Percentiles rank a stretch among this genome's conserved stretches.
Evolutionary conservation across 1,140 invertebrate species (phyloP).

Genomic region (Platorchestia sp.): DNA sequence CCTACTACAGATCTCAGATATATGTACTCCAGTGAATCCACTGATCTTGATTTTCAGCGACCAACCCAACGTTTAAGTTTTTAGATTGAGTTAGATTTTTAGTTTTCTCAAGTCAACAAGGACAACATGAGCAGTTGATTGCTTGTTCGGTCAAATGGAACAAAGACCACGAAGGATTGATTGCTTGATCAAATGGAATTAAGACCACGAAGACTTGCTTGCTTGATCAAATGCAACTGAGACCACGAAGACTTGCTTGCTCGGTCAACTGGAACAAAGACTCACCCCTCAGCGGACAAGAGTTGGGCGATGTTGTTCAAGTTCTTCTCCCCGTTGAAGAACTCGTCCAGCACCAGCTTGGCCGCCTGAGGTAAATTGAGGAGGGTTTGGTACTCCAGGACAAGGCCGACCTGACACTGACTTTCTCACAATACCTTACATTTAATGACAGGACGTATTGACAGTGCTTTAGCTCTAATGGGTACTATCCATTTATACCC

Average conservation of each 20-base stretch:
- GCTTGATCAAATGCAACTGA: not conserved
- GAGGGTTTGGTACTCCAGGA: not conserved
- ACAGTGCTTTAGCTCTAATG: too few relatives aligned
- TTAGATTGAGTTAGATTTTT: not conserved
- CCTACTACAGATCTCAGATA: not conserved
- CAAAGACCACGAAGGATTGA: too few relatives aligned
- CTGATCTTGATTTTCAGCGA: not conserved
- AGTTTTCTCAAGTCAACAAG: not conserved
- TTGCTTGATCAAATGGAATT: not conserved
- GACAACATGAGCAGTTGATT: not conserved
- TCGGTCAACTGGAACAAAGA: not conserved
- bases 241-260: too few relatives aligned
- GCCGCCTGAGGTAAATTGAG: conserved; percentile 77
- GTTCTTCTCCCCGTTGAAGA: conserved; percentile 77
- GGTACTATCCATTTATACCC: too few relatives aligned
- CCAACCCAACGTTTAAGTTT: not conserved
- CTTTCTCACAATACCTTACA: too few relatives aligned
- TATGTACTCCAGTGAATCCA: too few relatives aligned
- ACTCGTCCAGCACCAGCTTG: conserved; percentile 87
- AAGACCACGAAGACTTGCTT: too few relatives aligned
- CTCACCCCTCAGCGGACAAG: conserved; percentile 69
- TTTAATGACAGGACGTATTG: too few relatives aligned
- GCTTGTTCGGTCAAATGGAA: not conserved
- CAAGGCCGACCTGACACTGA: too few relatives aligned
- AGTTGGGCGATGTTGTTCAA: conserved; percentile 72